phyloP scores from a whole-genome alignment of 2,113 vertebrate species.

The Scalopus aquaticus region DNA sequence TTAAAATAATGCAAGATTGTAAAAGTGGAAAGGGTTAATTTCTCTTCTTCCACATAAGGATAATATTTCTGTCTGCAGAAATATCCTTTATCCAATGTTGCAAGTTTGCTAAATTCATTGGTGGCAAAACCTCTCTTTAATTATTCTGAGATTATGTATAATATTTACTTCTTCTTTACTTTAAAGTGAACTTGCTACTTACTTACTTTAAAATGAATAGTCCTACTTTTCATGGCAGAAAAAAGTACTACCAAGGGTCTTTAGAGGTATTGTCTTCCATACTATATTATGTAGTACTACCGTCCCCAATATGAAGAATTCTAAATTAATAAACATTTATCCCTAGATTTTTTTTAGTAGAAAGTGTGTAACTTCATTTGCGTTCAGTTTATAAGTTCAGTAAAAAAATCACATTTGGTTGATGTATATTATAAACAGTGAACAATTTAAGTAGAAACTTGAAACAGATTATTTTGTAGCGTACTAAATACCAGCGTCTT shows the following conservation, averaged over 20 bases:
- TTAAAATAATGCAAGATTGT: not conserved
- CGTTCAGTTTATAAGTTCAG: not conserved
- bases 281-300: not conserved
- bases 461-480: not conserved
- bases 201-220: not conserved
- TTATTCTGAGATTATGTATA: not conserved
- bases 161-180: not conserved
- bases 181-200: conserved; percentile 1
- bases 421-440: not conserved
- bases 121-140: not conserved
- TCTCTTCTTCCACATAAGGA: not conserved
- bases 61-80: too few relatives aligned
- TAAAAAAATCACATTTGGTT: not conserved
- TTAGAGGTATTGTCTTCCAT: not conserved
- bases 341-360: not conserved
- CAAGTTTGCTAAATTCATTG: not conserved
- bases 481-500: not conserved
- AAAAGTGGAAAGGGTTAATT: not conserved
- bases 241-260: not conserved
- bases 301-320: not conserved
- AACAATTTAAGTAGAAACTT: not conserved
- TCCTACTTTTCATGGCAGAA: not conserved
- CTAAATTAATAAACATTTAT: not conserved
- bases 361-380: not conserved
- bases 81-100: too few relatives aligned